Conservation (phyloP, 2,113 vertebrate species). For the Oreochromis spilurus region DNA sequence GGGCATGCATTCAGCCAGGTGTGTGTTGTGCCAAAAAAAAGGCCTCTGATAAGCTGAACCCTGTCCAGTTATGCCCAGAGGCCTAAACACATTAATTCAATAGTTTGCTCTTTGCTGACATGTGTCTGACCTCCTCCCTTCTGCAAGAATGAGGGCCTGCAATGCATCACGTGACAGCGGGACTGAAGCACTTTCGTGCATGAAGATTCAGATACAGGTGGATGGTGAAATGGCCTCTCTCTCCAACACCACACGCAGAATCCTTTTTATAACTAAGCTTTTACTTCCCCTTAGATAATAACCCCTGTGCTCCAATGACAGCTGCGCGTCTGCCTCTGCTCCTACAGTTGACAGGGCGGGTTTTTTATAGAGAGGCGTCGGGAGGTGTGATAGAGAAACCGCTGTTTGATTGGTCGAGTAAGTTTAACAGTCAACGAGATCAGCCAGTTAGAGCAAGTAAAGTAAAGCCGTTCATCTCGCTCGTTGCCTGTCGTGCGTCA, state of each 20-base stretch:
- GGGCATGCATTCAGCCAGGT: background rate
- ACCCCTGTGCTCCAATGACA: background rate
- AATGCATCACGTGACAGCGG: background rate
- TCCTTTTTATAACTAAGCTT: background rate
- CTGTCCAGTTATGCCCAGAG: conserved; percentile 19
- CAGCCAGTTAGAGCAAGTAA: conserved; percentile 38
- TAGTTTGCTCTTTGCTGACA: conserved; percentile 26
- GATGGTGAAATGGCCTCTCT: background rate
- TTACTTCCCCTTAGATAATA: background rate
- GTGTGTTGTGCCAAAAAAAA: background rate
- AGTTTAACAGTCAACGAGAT: conserved; percentile 31
- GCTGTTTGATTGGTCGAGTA: conserved; percentile 37
- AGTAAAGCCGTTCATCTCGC: background rate
- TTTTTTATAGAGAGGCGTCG: conserved; percentile 26
- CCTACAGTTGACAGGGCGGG: conserved; percentile 13
- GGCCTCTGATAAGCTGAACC: background rate
- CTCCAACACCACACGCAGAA: background rate
- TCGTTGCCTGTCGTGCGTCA: conserved; percentile 28
- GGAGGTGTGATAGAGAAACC: conserved; percentile 68
- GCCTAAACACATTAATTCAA: conserved; percentile 35
- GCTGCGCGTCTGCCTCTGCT: conserved; percentile 8
- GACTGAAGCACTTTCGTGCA: background rate
- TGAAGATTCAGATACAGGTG: background rate
- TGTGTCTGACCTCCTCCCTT: conserved; percentile 15
- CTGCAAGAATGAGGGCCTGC: background rate